Evolutionary conservation across 1,140 invertebrate species (phyloP).

Genomic region (Hyphantria cunea): DNA sequence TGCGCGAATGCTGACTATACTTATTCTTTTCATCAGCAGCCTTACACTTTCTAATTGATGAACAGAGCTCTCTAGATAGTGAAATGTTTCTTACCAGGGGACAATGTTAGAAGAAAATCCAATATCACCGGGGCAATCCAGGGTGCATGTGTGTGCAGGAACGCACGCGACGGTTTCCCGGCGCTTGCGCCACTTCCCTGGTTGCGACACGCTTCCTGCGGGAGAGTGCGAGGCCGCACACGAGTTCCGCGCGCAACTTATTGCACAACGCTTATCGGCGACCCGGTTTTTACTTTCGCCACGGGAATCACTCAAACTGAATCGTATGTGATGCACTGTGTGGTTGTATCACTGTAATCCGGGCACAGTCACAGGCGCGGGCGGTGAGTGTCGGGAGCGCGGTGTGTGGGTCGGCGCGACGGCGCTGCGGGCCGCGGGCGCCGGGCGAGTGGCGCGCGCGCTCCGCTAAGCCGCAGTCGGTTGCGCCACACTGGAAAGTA

Average conservation of each 20-base stretch:
- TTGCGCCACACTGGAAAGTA: constrained; percentile 80
- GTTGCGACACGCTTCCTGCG: constrained; percentile 76
- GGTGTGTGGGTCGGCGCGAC: constrained; percentile 61
- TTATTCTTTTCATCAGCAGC: constrained; percentile 8
- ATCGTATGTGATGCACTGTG: constrained; percentile 66
- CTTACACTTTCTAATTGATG: constrained; percentile 24
- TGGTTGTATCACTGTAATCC: constrained; percentile 73
- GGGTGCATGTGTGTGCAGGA: constrained; percentile 56
- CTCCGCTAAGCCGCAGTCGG: constrained; percentile 62
- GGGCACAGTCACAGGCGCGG: constrained; percentile 58
- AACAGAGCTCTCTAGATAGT: constrained; percentile 23
- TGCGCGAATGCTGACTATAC: constrained; percentile 5
- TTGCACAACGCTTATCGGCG: constrained; percentile 72
- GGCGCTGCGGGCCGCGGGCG: constrained; percentile 77
- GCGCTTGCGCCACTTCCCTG: constrained; percentile 74
- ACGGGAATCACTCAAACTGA: constrained; percentile 58
- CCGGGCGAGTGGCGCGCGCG: constrained; percentile 73
- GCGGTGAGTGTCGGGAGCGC: constrained; percentile 46
- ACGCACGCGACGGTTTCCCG: constrained; percentile 63
- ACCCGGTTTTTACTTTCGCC: constrained; percentile 71
- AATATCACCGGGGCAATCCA: constrained; percentile 54
- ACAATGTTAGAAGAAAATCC: constrained; percentile 51
- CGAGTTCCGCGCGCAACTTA: constrained; percentile 58
- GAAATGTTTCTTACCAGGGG: constrained; percentile 57
- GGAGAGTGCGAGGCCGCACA: constrained; percentile 72